Evolutionary conservation across 2,888 invertebrate species (phyloP).

Genomic region (Caenorhabditis afra): DNA sequence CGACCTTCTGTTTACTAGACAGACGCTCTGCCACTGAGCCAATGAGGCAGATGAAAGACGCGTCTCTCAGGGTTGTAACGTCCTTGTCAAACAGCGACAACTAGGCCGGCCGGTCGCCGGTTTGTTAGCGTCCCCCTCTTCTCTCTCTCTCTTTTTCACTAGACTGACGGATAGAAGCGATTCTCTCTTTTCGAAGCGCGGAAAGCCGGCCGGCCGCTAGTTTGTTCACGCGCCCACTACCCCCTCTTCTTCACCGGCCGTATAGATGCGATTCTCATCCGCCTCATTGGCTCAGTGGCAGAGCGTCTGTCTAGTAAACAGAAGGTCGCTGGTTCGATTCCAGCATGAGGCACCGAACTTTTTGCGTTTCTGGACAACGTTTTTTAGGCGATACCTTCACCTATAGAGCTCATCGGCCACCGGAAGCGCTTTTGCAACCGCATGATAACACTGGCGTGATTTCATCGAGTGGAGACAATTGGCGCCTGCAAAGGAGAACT

Average conservation of each 20-base stretch:
- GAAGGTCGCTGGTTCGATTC: constrained; percentile 80
- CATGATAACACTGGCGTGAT: constrained; percentile 39
- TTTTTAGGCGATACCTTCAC: constrained; percentile 32
- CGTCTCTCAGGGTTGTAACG: background rate
- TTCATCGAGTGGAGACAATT: constrained; percentile 60
- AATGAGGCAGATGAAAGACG: constrained; percentile 64
- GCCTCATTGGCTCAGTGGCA: constrained; percentile 80
- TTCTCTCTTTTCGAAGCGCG: too few species aligned
- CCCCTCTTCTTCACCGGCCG: too few species aligned
- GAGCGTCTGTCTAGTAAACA: constrained; percentile 80
- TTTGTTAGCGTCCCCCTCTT: too few species aligned
- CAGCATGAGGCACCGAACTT: constrained; percentile 72
- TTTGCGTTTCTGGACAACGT: constrained; percentile 3
- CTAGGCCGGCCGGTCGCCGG: too few species aligned
- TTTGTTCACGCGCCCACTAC: too few species aligned
- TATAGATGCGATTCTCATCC: background rate
- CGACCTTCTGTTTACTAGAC: constrained; percentile 80
- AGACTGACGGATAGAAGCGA: too few species aligned
- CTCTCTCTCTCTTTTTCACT: too few species aligned
- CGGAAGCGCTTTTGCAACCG: constrained; percentile 29
- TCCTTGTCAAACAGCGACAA: too few species aligned
- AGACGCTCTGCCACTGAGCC: constrained; percentile 80
- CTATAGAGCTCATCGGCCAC: constrained; percentile 27
- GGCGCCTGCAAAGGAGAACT: constrained; percentile 64
- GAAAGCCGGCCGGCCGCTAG: too few species aligned